phyloP scores from a whole-genome alignment of 2,113 vertebrate species.

The Turdus rufiventris region DNA sequence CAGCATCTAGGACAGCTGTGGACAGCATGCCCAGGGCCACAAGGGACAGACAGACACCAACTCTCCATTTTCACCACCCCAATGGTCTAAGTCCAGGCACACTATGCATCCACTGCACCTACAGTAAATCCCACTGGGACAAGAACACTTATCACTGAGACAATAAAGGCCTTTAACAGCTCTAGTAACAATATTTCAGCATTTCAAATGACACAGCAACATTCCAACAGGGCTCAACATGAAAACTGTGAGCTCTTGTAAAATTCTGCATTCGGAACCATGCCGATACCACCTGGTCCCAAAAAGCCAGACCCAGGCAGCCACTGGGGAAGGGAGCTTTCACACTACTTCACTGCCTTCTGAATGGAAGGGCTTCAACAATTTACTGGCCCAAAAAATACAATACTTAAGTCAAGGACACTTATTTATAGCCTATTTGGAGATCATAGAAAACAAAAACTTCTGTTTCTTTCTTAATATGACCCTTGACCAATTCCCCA shows the following conservation, averaged over 20 bases:
- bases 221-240: neutral
- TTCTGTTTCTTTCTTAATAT: neutral
- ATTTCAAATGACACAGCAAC: rapidly evolving
- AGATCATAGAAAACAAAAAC: neutral
- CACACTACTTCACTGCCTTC: rapidly evolving
- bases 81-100: rapidly evolving
- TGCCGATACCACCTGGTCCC: rapidly evolving
- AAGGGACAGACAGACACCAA: neutral
- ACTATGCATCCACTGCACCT: too few species aligned
- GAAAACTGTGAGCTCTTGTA: neutral
- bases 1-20: neutral
- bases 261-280: neutral
- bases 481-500: neutral
- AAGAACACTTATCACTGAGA: neutral
- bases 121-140: rapidly evolving
- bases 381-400: neutral
- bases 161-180: too few species aligned
- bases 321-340: neutral
- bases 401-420: neutral
- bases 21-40: neutral
- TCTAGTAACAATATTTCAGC: neutral
- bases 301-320: neutral
- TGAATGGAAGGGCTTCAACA: neutral
- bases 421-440: neutral
- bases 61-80: rapidly evolving